Evolutionary conservation across 64 coral and sea anemone genomes (phyloP), one percentile per base, ranked within the genome.

Genomic region (Exaiptasia diaphana): DNA sequence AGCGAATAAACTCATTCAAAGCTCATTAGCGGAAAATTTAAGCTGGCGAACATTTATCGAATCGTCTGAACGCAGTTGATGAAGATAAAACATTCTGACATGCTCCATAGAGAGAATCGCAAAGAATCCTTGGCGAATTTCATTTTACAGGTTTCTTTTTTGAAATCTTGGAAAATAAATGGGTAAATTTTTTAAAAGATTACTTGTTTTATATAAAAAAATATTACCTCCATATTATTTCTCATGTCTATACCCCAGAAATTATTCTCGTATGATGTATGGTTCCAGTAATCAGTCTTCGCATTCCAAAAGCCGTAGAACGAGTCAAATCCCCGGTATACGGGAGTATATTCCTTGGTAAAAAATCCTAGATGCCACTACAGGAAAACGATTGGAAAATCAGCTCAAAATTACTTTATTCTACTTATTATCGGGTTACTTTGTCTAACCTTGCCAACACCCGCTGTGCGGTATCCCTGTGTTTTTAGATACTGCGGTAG

Each of bases 351-450:
- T 14, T 93, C 91, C 57, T 93, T 93, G 15, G 86, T 88, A 24
- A 83, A 93, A 43, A 88, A 93, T 18, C 91, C 91, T 0, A 93
- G 64, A 79, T 93, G 91, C 91, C 91, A 93, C 91, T 93, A 29
- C 39, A 53, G 82, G 11, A 22, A 35, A 78, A 64, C 13, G n/a
- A n/a, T n/a, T n/a, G n/a, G n/a, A 50, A 82, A 22, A 24, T 60
- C 0, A n/a, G 15, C 55, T 73, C 2, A 67, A 24, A 10, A 26
- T 10, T 26, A 21, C 5, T 29, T 28, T 28, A 34, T 24, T 31
- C 24, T 7, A 3, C 36, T 5, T 7, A 67, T 4, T 7, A 34
- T 15, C n/a, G n/a, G 18, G 63, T 67, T 22, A 67, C 22, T 13
- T 33, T 37, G 3, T 39, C 68, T 39, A 65, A 94, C 91, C 53